Conservation (phyloP, 2,113 vertebrate genomes). For the Colistium nudipinnis region DNA sequence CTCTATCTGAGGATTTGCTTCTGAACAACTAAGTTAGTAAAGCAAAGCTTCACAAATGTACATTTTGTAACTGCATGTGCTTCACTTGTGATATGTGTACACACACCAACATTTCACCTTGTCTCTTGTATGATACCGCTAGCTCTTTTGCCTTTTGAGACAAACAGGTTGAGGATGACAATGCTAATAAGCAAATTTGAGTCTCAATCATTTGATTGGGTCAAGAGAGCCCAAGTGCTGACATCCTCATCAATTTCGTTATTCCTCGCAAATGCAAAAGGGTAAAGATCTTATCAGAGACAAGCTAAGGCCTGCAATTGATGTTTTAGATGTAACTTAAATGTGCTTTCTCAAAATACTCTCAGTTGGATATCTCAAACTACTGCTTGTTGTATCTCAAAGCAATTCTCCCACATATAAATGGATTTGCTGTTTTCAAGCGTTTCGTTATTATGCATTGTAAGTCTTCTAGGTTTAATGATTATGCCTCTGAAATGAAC, state of each 20-base stretch:
- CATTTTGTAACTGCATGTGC: not conserved
- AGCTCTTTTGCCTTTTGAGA: too few species aligned
- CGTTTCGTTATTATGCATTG: constrained; percentile 1
- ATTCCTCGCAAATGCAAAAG: too few species aligned
- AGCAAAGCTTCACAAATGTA: too few species aligned
- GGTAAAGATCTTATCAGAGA: too few species aligned
- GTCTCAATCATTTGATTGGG: not conserved
- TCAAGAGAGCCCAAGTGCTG: not conserved
- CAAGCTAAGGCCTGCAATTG: too few species aligned
- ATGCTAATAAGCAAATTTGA: not conserved
- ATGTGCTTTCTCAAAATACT: not conserved
- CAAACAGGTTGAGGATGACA: constrained; percentile 13
- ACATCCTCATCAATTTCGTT: not conserved
- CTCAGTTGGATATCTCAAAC: not conserved
- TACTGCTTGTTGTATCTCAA: not conserved
- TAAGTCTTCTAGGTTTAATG: not conserved
- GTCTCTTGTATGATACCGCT: too few species aligned
- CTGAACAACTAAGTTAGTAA: too few species aligned
- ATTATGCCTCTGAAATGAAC: not conserved
- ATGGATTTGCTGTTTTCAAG: not conserved
- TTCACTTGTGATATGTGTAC: not conserved
- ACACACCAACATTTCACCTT: not conserved
- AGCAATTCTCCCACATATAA: not conserved
- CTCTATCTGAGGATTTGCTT: not conserved
- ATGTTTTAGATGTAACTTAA: too few species aligned